Percentiles rank a stretch among this genome's conserved stretches.
Conservation (phyloP, 1,140 invertebrate genomes). For the Scylla paramamosain region DNA sequence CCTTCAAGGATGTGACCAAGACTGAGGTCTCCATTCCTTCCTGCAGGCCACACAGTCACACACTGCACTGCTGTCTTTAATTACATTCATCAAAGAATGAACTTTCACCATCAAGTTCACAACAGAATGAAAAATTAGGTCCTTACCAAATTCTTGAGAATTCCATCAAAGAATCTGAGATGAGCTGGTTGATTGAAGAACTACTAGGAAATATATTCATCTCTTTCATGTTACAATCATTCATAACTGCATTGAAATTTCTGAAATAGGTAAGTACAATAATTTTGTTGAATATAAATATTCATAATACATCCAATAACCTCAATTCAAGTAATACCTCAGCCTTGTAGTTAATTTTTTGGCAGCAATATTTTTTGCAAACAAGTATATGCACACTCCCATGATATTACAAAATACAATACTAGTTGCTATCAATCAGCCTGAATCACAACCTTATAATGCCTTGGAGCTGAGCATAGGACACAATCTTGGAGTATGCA, state of each 20-base stretch:
- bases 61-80: neutral
- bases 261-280: conserved; percentile 21
- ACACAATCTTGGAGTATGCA: neutral
- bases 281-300: too few species aligned
- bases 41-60: neutral
- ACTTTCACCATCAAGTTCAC: too few species aligned
- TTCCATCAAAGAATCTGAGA: conserved; percentile 40
- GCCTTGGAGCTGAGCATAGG: conserved; percentile 10
- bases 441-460: conserved; percentile 7
- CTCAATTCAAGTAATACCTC: too few species aligned
- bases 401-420: too few species aligned
- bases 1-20: neutral
- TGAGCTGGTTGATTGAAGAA: neutral
- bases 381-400: too few species aligned
- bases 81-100: too few species aligned
- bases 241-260: conserved; percentile 32
- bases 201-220: conserved; percentile 29
- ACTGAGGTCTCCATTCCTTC: neutral
- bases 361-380: too few species aligned
- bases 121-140: too few species aligned
- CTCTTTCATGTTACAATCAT: neutral
- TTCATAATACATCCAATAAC: too few species aligned
- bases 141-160: conserved; percentile 53
- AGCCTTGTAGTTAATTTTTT: too few species aligned
- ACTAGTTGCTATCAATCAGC: too few species aligned